These are phyloP conservation scores for Lordiphosa clarofinis DNA, from an alignment of 1,140 invertebrate genomes.

Conservation along the genomic window DNA sequence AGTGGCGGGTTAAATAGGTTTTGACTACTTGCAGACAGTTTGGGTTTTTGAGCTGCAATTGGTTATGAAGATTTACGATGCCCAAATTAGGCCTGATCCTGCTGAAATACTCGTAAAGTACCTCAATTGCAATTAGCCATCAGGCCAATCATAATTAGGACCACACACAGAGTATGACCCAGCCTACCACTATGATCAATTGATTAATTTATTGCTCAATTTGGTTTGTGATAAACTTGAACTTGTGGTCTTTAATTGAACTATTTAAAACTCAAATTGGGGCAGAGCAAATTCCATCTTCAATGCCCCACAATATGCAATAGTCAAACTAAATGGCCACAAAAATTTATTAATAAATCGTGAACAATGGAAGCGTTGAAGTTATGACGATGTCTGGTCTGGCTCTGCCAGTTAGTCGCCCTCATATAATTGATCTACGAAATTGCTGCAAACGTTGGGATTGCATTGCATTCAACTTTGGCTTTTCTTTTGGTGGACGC, in stretches of 20 bases:
- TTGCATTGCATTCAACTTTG: slow-evolving; percentile 55
- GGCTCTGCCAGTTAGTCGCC: slow-evolving; percentile 25
- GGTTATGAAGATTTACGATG: not conserved
- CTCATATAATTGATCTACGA: slow-evolving; percentile 63
- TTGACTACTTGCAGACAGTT: slow-evolving; percentile 40
- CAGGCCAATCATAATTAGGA: slow-evolving; percentile 8
- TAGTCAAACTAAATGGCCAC: slow-evolving; percentile 9
- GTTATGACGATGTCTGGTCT: slow-evolving; percentile 23
- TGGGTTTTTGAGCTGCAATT: slow-evolving; percentile 4
- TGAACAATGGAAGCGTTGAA: slow-evolving; percentile 53
- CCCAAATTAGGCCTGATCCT: not conserved
- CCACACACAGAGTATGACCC: not conserved
- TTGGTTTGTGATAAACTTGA: slow-evolving; percentile 6
- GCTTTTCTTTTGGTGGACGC: slow-evolving; percentile 60
- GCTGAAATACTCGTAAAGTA: not conserved
- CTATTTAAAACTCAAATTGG: too few relatives aligned
- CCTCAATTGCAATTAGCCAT: slow-evolving; percentile 16
- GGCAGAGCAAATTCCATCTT: too few relatives aligned
- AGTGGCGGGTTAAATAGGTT: slow-evolving; percentile 62
- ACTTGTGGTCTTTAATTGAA: slow-evolving; percentile 22
- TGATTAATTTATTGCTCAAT: slow-evolving; percentile 35
- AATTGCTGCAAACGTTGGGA: slow-evolving; percentile 54
- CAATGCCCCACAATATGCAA: too few relatives aligned
- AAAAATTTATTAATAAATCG: slow-evolving; percentile 50
- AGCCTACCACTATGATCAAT: slow-evolving; percentile 27